Evolutionary conservation across 2,888 invertebrate species (phyloP).

Genomic region (Spisula solida): DNA sequence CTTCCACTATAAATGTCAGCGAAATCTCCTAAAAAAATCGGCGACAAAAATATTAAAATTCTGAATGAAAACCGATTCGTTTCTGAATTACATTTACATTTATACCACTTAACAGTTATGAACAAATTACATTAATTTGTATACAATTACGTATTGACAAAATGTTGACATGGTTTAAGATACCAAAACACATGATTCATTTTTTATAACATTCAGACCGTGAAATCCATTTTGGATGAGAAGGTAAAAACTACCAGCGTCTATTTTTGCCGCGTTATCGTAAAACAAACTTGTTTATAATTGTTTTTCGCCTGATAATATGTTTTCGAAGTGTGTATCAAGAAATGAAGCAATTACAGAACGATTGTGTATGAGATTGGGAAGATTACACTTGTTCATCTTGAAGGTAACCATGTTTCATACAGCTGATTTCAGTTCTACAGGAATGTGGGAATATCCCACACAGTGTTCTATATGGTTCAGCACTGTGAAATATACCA

Average conservation of each 20-base stretch:
- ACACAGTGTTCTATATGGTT: neutral
- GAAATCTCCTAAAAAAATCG: neutral
- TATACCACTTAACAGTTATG: neutral
- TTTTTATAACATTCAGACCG: conserved; percentile 7
- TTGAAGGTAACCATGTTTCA: conserved; percentile 5
- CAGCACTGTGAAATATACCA: neutral
- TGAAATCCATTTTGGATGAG: conserved; percentile 15
- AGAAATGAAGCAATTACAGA: conserved; percentile 3
- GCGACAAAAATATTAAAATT: neutral
- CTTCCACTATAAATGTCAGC: neutral
- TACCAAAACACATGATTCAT: neutral
- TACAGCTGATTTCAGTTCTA: neutral
- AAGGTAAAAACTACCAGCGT: neutral
- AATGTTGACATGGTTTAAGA: conserved; percentile 4
- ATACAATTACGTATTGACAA: conserved; percentile 20
- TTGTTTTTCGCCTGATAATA: neutral
- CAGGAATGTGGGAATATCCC: conserved; percentile 2
- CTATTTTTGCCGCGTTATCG: neutral
- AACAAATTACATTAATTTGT: conserved; percentile 20
- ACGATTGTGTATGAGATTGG: neutral
- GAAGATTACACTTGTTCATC: neutral
- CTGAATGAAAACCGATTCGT: conserved; percentile 16
- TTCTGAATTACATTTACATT: neutral
- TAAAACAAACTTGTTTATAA: conserved; percentile 1
- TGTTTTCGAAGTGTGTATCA: neutral